Conservation (phyloP, 2,888 invertebrate species). For the Andricus quercusramuli region DNA sequence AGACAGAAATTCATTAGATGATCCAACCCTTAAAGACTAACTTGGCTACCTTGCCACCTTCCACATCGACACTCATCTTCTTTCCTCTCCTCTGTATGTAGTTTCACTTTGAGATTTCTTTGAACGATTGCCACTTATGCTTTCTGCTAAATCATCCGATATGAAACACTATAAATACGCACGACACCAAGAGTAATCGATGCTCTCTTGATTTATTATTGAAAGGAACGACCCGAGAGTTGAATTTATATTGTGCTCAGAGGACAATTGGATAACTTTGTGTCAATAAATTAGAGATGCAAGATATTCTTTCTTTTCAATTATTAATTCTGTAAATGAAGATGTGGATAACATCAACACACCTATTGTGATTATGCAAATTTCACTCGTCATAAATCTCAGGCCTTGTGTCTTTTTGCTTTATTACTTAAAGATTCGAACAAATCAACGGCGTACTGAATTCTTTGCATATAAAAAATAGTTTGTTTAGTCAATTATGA, state of each 20-base stretch:
- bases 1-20: slow-evolving; percentile 71
- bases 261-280: slow-evolving; percentile 35
- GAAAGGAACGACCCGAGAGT: slow-evolving; percentile 23
- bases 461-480: not conserved
- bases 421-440: not conserved
- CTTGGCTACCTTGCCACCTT: slow-evolving; percentile 66
- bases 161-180: slow-evolving; percentile 32
- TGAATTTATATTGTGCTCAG: slow-evolving; percentile 32
- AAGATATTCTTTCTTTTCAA: slow-evolving; percentile 26
- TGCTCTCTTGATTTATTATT: slow-evolving; percentile 29
- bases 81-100: not conserved
- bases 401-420: not conserved
- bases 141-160: slow-evolving; percentile 37
- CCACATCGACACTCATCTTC: not conserved
- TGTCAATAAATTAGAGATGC: slow-evolving; percentile 34
- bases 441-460: not conserved
- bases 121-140: slow-evolving; percentile 36
- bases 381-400: slow-evolving; percentile 9
- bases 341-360: slow-evolving; percentile 7
- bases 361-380: slow-evolving; percentile 16
- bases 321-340: slow-evolving; percentile 31
- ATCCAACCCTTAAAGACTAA: slow-evolving; percentile 70
- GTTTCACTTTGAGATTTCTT: slow-evolving; percentile 37
- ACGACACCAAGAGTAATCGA: slow-evolving; percentile 37
- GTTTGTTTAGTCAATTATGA: not conserved